Base-by-base conservation (phyloP, 30 jellyfish, hydroid and myxozoan species). In the Cassiopea xamachana region DNA sequence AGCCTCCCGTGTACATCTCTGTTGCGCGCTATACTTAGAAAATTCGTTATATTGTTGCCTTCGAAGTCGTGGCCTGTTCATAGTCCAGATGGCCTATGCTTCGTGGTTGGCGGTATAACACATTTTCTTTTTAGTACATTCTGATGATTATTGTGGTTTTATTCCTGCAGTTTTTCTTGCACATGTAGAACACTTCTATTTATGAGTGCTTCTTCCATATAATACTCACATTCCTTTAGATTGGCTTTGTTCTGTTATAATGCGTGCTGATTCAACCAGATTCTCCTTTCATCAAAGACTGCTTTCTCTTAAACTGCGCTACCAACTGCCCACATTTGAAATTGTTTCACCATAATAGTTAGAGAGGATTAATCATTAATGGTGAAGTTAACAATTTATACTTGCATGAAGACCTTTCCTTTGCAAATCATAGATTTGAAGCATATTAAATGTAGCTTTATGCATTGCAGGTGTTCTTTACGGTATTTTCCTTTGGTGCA, bases 31-130 rank as follows among this genome's bases (percentile, higher is more conserved):
- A 58, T 19, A 19, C 14, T 7, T 4, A 50, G 7, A 50, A 19
- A 50, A 78, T 51, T 51, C 87, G 16, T 17, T 78, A 45, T 75
- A 58, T 47, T 78, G 7, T 27, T 47, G 55, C 85, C 85, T 69
- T n/a, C 85, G 8, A 44, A 44, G 43, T 45, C 27, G 2, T n/a
- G 43, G 47, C 76, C 84, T 39, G 8, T 59, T 50, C 74, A 14
- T 13, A 2, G 49, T 46, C 75, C 87, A 78, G 87, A 78, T 78
- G 87, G 87, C 75, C 73, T 47, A 44, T 47, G 16, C 50, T 50
- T 78, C 87, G 49, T 47, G 74, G 87, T 51, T 75, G 55, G 87
- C n/a, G 87, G 87, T 51, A 48, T 48, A 78, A 2, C 46, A 39
- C 47, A 16, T 18, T 82, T 44, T 70, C 80, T 18, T 47, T 79